phyloP scores from a whole-genome alignment of 2,113 vertebrate genomes.

The Pelodiscus sinensis region DNA sequence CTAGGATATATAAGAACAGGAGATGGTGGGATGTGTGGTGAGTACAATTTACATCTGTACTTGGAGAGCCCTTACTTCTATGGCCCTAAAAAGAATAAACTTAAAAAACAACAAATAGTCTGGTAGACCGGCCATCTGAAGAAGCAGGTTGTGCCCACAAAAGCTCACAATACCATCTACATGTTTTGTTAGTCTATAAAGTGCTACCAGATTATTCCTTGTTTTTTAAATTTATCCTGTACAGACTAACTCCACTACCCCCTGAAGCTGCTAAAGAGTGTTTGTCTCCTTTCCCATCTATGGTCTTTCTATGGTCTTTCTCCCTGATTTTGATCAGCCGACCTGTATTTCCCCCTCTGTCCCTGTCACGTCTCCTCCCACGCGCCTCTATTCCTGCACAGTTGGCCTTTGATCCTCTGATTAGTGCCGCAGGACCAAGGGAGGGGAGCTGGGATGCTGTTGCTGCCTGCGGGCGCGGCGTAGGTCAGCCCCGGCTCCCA shows the following conservation, averaged over 20 bases:
- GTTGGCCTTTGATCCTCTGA: background rate
- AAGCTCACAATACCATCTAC: no score
- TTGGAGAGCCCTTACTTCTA: background rate
- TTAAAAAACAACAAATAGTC: no score
- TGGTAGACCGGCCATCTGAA: no score
- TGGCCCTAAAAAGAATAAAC: accelerated
- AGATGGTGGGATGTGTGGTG: background rate
- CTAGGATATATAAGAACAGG: background rate
- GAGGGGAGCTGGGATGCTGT: no score
- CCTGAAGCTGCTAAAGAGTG: no score
- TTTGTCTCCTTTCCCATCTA: background rate
- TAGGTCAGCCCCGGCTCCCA: background rate
- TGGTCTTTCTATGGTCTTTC: background rate
- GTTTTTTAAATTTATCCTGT: no score
- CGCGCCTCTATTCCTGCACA: background rate
- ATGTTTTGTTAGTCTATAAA: no score
- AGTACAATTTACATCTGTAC: background rate
- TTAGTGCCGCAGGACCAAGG: accelerated
- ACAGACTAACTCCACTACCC: no score
- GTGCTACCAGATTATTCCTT: no score
- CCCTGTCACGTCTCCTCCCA: no score
- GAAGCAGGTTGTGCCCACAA: no score
- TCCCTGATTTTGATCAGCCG: background rate
- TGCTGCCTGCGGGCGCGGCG: background rate
- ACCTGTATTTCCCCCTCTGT: background rate